These are phyloP conservation scores for Gasterosteus aculeatus DNA, from an alignment of 2,113 vertebrate genomes.

Conservation along the genomic window DNA sequence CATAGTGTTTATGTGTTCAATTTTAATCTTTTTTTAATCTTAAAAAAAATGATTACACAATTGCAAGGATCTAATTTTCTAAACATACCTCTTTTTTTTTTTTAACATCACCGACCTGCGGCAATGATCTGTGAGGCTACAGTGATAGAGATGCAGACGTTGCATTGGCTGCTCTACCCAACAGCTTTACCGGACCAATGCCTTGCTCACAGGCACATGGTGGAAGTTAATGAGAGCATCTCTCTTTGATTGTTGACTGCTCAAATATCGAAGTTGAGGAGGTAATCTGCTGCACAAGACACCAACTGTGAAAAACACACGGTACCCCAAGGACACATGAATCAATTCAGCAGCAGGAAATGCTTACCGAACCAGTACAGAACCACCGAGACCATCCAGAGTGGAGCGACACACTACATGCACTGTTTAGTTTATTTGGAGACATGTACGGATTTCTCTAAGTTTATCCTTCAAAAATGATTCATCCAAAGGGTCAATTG, in stretches of 20 bases:
- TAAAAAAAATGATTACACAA: too few relatives aligned
- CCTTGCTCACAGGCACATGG: constrained; percentile 14
- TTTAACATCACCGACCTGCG: neutral
- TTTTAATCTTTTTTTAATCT: neutral
- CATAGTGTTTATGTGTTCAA: neutral
- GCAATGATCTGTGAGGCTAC: neutral
- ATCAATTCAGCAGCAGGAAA: constrained; percentile 26
- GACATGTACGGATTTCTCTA: neutral
- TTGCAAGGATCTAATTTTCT: neutral
- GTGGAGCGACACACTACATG: neutral
- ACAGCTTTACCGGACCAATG: neutral
- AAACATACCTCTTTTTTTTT: neutral
- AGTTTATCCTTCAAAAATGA: neutral
- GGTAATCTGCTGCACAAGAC: constrained; percentile 6
- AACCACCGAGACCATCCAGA: neutral
- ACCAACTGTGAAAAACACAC: constrained; percentile 21
- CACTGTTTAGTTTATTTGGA: neutral
- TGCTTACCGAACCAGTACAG: neutral
- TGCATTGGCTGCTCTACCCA: neutral
- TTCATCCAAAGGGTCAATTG: neutral
- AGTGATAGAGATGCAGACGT: neutral
- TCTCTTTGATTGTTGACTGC: constrained; percentile 4
- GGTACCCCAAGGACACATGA: neutral
- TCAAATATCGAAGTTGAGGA: constrained; percentile 38
- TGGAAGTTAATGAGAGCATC: constrained; percentile 4